Evolutionary conservation across 2,888 invertebrate genomes (phyloP), one percentile per base, ranked within the genome.

Genomic region (Kryphioiulus occultus): DNA sequence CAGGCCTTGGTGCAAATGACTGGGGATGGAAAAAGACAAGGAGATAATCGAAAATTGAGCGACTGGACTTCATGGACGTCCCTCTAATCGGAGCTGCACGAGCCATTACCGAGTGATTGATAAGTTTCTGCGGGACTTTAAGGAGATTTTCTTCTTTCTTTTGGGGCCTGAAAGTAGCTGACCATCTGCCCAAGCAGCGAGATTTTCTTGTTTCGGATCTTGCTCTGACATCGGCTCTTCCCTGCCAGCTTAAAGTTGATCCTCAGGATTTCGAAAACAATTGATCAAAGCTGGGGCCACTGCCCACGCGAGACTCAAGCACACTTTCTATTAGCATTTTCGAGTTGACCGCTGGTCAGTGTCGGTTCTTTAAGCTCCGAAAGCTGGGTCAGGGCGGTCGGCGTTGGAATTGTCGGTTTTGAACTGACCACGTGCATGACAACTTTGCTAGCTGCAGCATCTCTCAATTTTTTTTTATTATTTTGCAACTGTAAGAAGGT

Each of bases 61-160:
- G 22, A 68, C 22, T 26, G 59, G n/a, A 68, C 59, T 68, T 68
- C 59, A 68, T 68, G 59, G 59, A 68, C 59, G 59, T 68, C 59
- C 59, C 59, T 68, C 59, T 68, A 22, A 68, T 22, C 22, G 59
- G 59, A 26, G 22, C 59, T 68, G 59, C 59, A 68, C 22, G 59
- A 68, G 59, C 59, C 59, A 68, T 68, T 68, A 68, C 59, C 59
- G 59, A 68, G 22, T 68, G 59, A 68, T 68, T 68, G 59, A 68
- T 68, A 68, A 68, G 22, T 68, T 68, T 68, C 59, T 68, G 9
- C 22, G 59, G 59, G 59, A 68, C 26, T 68, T 26, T 68, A 26
- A 68, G 22, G 59, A 68, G 59, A 68, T 68, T 68, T 68, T 68
- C 59, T 68, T 68, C 59, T 68, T 26, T 15, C 15, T n/a, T 59